These are phyloP conservation scores for Drosophila melanogaster DNA, from an alignment of 1,140 invertebrate genomes.

Conservation along the genomic window DNA sequence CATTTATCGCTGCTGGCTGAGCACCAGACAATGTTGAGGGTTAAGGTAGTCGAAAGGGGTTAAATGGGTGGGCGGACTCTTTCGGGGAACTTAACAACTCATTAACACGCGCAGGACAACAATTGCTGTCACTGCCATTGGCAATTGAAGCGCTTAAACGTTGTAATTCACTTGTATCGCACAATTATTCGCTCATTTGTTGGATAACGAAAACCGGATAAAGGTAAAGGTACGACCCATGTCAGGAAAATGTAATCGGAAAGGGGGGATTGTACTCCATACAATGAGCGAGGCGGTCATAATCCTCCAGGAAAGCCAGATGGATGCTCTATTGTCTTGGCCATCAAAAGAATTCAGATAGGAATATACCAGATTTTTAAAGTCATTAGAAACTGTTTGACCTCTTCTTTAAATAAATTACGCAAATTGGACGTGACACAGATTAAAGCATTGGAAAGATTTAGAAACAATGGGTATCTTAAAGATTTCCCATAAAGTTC, in stretches of 20 bases:
- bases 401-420: background rate
- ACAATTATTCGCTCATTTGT: constrained; percentile 59
- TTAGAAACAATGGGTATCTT: too few species aligned
- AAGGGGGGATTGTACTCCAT: constrained; percentile 1
- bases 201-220: constrained; percentile 32
- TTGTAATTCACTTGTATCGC: constrained; percentile 54
- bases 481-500: background rate
- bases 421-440: too few species aligned
- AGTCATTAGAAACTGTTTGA: background rate
- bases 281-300: background rate
- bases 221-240: constrained; percentile 41
- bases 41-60: constrained; percentile 3
- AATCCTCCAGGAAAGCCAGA: background rate
- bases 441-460: constrained; percentile 2
- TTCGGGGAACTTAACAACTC: constrained; percentile 72
- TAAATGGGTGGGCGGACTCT: constrained; percentile 31
- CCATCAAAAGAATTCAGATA: background rate
- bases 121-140: constrained; percentile 51
- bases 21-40: constrained; percentile 37
- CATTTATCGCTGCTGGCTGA: constrained; percentile 71
- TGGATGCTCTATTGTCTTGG: constrained; percentile 27
- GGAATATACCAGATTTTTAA: background rate
- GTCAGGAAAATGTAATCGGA: constrained; percentile 60
- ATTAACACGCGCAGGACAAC: constrained; percentile 74
- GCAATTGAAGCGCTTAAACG: constrained; percentile 51